Evolutionary conservation across 2,113 vertebrate species (phyloP).

Genomic region (Seriola quinqueradiata): DNA sequence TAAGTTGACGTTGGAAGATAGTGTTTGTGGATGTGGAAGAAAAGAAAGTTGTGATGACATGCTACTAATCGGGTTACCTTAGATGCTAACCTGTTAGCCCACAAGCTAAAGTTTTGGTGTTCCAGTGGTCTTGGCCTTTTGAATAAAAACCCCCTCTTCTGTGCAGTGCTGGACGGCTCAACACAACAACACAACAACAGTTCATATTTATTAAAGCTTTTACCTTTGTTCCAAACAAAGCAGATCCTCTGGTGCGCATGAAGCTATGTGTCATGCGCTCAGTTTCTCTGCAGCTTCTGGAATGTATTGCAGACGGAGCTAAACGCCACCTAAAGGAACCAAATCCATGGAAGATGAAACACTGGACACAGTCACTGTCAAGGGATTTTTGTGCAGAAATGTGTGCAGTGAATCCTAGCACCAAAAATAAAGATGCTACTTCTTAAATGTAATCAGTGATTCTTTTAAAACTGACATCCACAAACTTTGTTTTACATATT

Average conservation of each 20-base stretch:
- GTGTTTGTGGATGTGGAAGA: no score
- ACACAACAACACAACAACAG: not conserved
- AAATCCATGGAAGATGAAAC: not conserved
- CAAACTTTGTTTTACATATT: not conserved
- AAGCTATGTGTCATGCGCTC: not conserved
- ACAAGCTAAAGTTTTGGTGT: not conserved
- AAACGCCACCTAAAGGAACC: not conserved
- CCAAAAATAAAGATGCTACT: not conserved
- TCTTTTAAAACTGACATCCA: not conserved
- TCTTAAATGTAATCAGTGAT: not conserved
- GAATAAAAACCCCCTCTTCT: not conserved
- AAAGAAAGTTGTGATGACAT: no score
- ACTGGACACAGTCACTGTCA: not conserved
- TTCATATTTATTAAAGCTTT: no score
- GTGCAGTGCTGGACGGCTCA: no score
- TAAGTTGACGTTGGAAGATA: no score
- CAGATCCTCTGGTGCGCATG: not conserved
- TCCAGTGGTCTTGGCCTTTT: not conserved
- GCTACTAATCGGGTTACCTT: no score
- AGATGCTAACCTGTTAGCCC: no score
- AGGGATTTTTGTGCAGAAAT: not conserved
- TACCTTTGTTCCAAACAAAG: not conserved
- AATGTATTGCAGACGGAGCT: not conserved
- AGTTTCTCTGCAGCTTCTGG: not conserved
- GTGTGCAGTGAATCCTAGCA: not conserved